Base-by-base conservation (phyloP, 2,113 vertebrate genomes). In the Mesitornis unicolor region DNA sequence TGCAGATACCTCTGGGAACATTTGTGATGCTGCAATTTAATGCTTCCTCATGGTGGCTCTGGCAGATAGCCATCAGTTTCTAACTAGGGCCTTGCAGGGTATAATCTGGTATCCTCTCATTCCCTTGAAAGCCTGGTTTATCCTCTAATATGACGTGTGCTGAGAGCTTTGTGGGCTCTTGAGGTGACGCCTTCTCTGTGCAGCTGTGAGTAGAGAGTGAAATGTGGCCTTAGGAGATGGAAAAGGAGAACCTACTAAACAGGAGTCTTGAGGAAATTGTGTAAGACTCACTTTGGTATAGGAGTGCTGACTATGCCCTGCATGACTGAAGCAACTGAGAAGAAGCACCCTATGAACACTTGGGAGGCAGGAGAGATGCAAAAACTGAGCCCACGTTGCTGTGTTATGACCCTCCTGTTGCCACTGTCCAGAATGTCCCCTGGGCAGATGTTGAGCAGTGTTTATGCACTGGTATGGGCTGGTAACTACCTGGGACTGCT, bases 71-170 rank as follows among this genome's bases (percentile, higher is more conserved):
- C 88, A 67, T 69, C n/a, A 92, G 71, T 95, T 92, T 86, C 84
- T 87, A 92, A 91, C 73, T 91, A 48, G 45, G 29, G 59, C 82
- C 57, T 95, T 95, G 53, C 70, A 80, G 45, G 5, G 7, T 83
- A 36, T 94, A 95, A 94, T 91, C 90, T 87, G 61, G 67, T 91
- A 87, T 94, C 82, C 65, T 94, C 67, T 71, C 40, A 20, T 91
- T 91, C 50, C 91, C 73, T 45, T 89, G 80, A 96, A 64, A 94
- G 76, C 89, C 76, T 92, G 89, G 33, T 80, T 97, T 91, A 96
- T 94, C 94, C 65, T 71, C 53, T 93, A 82, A 91, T 87, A 33
- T 4, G 0, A 8, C 64, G 65, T 79, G 12, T 82, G 31, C 75
- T 70, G 50, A 74, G 45, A 90, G 36, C 80, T 45, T 69, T 78